Base-by-base conservation (phyloP, 2,797 vertebrate genomes). In the Rhynchonycteris naso region DNA sequence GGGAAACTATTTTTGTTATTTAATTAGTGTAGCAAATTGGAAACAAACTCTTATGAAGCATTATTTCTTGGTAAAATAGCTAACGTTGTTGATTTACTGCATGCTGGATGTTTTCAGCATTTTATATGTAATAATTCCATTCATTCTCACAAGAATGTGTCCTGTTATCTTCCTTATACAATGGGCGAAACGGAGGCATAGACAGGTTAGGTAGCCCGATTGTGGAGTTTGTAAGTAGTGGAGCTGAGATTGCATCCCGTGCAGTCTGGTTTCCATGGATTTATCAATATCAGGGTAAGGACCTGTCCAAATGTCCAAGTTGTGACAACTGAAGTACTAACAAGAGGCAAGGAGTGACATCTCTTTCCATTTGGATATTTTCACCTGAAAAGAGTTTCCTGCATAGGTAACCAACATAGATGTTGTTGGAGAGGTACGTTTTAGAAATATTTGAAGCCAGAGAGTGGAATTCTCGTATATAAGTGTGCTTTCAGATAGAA, bases 1-100 rank as follows among this genome's bases (percentile, higher is more conserved):
- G 84, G 69, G 95, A 97, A 96, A 95, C 22, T 85, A 26, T 86
- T 96, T 97, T 97, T 75, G 84, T 93, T 87, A 88, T 54, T 63
- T 75, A 71, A 93, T 30, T 66, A 52, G 52, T 15, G 10, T 92
- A 94, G 28, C 35, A 9, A 21, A 59, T 79, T 81, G 72, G 94
- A 96, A 88, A 96, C 95, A 87, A 95, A 14, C 47, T 96, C 92
- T 96, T 58, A 91, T 33, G 13, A 88, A 84, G 93, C 38, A 75
- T 63, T 96, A 96, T 56, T 38, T 86, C 71, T 76, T 33, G 11
- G 38, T 76, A 88, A 82, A 93, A 61, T 26, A 91, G n/a, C 58
- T 89, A 56, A 56, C 33, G 35, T 56, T 68, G 19, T 76, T 84
- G 35, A 47, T 81, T 81, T 79, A 47, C n/a, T 61, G 54, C 56